Evolutionary conservation across 2,888 invertebrate species (phyloP).

Genomic region (Dicyrtoma fusca): DNA sequence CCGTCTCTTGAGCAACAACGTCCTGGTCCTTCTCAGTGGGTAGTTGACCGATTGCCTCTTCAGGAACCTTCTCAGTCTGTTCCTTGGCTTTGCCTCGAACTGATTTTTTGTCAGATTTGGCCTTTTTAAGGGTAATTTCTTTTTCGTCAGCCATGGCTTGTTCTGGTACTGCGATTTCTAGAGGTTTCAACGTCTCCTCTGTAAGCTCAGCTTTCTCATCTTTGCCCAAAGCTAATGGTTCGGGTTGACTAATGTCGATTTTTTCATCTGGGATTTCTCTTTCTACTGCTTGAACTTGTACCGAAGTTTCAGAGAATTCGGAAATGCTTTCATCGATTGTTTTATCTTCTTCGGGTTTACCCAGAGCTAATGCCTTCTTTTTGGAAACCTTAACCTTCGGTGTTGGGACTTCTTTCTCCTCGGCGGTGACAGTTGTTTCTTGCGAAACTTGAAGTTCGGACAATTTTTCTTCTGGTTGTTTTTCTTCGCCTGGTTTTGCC

Average conservation of each 20-base stretch:
- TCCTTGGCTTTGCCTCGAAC: conserved; percentile 24
- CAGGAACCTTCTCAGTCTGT: conserved; percentile 24
- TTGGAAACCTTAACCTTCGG: conserved; percentile 21
- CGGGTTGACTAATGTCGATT: not conserved
- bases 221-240: conserved; percentile 30
- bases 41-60: not conserved
- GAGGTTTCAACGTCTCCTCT: conserved; percentile 1
- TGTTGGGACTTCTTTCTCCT: conserved; percentile 29
- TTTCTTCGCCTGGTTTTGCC: conserved; percentile 28
- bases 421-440: not conserved
- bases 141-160: conserved; percentile 24
- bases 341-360: conserved; percentile 28
- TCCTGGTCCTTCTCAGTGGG: not conserved
- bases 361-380: conserved; percentile 20
- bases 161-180: conserved; percentile 26
- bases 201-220: not conserved
- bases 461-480: conserved; percentile 58
- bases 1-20: conserved; percentile 11
- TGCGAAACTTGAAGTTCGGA: conserved; percentile 56
- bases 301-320: conserved; percentile 27
- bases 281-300: conserved; percentile 27
- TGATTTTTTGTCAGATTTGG: conserved; percentile 35
- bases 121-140: conserved; percentile 31
- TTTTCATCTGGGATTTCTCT: conserved; percentile 35
- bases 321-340: conserved; percentile 1